These are phyloP conservation scores for Xestia c-nigrum DNA, from an alignment of 2,888 invertebrate genomes.

Conservation along the genomic window DNA sequence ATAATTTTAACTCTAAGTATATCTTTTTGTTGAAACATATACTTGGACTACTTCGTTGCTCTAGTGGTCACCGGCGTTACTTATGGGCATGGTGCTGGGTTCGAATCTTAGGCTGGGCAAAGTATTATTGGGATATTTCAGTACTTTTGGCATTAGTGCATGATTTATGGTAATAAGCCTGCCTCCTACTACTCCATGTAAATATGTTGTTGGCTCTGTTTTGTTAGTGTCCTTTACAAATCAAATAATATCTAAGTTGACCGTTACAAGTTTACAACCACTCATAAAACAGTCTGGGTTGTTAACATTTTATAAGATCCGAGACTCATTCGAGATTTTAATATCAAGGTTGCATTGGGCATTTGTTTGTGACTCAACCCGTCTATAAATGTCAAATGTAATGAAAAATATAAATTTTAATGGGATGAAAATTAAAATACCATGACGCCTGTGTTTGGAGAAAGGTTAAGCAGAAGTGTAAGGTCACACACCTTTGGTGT, in stretches of 20 bases:
- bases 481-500: conserved; percentile 33
- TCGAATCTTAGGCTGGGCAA: neutral
- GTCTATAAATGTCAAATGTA: conserved; percentile 42
- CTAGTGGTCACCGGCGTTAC: neutral
- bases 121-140: neutral
- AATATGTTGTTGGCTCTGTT: neutral
- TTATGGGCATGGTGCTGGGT: neutral
- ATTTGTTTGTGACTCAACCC: conserved; percentile 49
- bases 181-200: neutral
- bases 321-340: conserved; percentile 44
- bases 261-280: conserved; percentile 17
- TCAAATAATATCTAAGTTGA: conserved; percentile 29
- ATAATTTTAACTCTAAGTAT: neutral
- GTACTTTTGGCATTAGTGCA: neutral
- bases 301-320: conserved; percentile 43
- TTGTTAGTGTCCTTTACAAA: conserved; percentile 1
- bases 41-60: neutral
- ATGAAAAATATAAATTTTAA: conserved; percentile 33
- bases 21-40: neutral
- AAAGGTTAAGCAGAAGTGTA: conserved; percentile 49
- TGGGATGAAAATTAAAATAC: conserved; percentile 45
- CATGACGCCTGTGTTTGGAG: conserved; percentile 9
- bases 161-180: neutral
- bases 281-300: conserved; percentile 9
- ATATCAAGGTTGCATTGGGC: conserved; percentile 45